Base-by-base conservation (phyloP, 2,888 invertebrate species). In the Dicyrtomina minuta region DNA sequence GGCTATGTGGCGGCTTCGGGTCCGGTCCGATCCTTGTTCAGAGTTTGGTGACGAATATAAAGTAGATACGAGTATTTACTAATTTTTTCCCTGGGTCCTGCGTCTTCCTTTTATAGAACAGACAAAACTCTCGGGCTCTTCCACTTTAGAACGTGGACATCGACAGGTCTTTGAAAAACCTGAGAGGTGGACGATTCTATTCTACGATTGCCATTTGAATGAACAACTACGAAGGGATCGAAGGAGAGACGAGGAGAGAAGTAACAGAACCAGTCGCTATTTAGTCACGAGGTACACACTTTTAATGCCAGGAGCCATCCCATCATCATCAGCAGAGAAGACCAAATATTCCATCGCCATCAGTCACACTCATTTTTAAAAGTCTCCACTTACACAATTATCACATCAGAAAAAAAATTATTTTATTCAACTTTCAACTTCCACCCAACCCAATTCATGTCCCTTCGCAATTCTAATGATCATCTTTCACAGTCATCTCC, bases 1-100 rank as follows among this genome's bases (percentile, higher is more conserved):
- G 26, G 17, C 10, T 13, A 2, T 24, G 51, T 53, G 17, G 2
- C 22, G 20, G 43, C 51, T 53, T 10, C 24, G 51, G 20, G 17
- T 20, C 22, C 13, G 17, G 17, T 46, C 12, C 22, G 5, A 53
- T 27, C 17, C 10, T 8, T 51, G 17, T 22, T 33, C 41, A 22
- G 58, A 17, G 66, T 46, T 56, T 58, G 66, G 66, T 66, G 66
- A 66, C 66, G 66, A 66, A 66, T 66, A 58, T 66, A 56, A 66
- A 66, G 66, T 66, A 66, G 66, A 46, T 56, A 26, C n/a, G n/a
- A n/a, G 15, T 56, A 66, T 66, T 66, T 66, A 66, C 66, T 58
- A 33, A 33, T 33, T 33, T 33, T 33, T 3, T 33, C 8, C 8
- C 8, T 8, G 3, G 3, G 4, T 58, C 44, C 43, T 27, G 12